A percentile compares a stretch with the other conserved stretches of the same genome.
These are phyloP conservation scores for Apodemia hepburni DNA, from an alignment of 2,888 invertebrate species.

Conservation along the genomic window DNA sequence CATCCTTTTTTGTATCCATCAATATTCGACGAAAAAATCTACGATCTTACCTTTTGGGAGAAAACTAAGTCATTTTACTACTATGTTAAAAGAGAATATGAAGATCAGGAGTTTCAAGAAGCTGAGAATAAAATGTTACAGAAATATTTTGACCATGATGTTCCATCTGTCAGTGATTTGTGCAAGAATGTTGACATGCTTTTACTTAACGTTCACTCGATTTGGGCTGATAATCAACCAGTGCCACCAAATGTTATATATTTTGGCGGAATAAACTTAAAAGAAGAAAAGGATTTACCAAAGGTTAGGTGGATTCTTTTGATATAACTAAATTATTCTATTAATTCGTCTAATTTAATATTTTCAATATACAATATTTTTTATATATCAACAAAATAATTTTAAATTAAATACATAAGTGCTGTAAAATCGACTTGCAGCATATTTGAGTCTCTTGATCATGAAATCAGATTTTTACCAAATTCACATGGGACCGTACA, in stretches of 20 bases:
- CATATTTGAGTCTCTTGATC: too few species aligned
- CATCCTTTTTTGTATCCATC: constrained; percentile 42
- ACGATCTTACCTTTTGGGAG: constrained; percentile 40
- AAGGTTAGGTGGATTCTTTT: too few species aligned
- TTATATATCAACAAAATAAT: too few species aligned
- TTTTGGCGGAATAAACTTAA: constrained; percentile 52
- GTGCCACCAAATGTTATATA: constrained; percentile 49
- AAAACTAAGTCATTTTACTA: constrained; percentile 37
- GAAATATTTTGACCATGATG: constrained; percentile 30
- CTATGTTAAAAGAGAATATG: constrained; percentile 25
- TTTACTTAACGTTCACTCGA: constrained; percentile 51
- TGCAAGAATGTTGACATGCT: constrained; percentile 44
- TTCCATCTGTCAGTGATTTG: constrained; percentile 34
- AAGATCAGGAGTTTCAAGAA: background rate
- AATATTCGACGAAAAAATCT: constrained; percentile 29
- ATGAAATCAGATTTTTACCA: too few species aligned
- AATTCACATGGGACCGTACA: too few species aligned
- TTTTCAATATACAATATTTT: too few species aligned
- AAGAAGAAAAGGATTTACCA: constrained; percentile 43
- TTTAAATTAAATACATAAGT: too few species aligned
- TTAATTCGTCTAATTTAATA: too few species aligned
- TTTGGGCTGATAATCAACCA: constrained; percentile 47
- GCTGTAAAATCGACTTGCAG: too few species aligned
- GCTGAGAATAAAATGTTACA: constrained; percentile 26
- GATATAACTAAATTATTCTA: too few species aligned